Evolutionary conservation across 2,797 vertebrate species (phyloP).

Genomic region (Alosa sapidissima): DNA sequence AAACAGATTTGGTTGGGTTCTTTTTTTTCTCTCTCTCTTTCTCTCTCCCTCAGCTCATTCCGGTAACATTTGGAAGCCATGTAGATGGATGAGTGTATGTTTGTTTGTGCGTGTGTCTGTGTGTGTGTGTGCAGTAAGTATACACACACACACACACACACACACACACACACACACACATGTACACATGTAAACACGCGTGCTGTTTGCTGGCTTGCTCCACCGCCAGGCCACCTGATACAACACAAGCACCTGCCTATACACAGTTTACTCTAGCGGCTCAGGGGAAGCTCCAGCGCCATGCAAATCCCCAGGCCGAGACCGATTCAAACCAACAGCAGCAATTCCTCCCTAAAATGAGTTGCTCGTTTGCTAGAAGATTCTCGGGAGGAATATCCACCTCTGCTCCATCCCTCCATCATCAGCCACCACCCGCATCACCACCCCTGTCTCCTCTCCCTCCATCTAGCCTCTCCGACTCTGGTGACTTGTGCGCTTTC

Average conservation of each 20-base stretch:
- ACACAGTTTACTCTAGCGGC: neutral
- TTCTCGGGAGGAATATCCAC: slow-evolving; percentile 10
- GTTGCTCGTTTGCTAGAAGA: slow-evolving; percentile 2
- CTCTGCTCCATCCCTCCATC: neutral
- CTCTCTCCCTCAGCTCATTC: slow-evolving; percentile 5
- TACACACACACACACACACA: neutral
- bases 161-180: neutral
- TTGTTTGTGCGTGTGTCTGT: neutral
- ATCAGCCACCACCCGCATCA: neutral
- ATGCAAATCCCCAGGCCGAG: neutral
- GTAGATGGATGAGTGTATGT: neutral
- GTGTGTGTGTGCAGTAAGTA: neutral
- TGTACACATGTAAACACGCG: neutral
- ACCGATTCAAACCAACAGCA: slow-evolving; percentile 5
- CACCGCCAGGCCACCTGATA: slow-evolving; percentile 39
- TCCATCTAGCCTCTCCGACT: neutral
- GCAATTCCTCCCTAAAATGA: slow-evolving; percentile 15
- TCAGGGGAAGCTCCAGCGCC: neutral
- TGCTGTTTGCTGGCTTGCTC: slow-evolving; percentile 20
- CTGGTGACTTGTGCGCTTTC: slow-evolving; percentile 14
- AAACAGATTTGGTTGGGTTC: neutral
- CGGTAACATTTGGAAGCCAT: neutral
- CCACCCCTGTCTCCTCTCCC: neutral
- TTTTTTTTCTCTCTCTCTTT: neutral
- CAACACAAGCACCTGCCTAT: slow-evolving; percentile 14